Evolutionary conservation across 2,888 invertebrate genomes (phyloP).

Genomic region (Plusia festucae): DNA sequence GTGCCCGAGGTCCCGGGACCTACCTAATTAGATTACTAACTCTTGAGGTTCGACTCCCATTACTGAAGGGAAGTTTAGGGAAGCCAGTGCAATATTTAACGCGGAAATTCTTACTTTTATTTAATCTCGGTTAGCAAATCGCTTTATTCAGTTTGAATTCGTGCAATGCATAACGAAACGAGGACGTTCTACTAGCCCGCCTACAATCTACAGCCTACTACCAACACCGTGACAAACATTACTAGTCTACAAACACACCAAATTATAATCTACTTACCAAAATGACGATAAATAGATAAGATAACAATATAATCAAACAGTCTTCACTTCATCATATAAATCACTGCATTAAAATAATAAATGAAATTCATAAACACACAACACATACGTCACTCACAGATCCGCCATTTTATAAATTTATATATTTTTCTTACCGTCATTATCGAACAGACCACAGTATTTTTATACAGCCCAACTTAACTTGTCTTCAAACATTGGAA

Average conservation of each 20-base stretch:
- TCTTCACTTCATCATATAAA: conserved; percentile 77
- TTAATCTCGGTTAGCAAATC: conserved; percentile 17
- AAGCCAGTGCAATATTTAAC: conserved; percentile 43
- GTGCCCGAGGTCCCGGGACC: conserved; percentile 20
- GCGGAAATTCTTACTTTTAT: conserved; percentile 9
- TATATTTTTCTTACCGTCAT: conserved; percentile 50
- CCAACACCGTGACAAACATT: conserved; percentile 70
- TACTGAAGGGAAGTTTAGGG: conserved; percentile 25
- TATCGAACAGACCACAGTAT: conserved; percentile 18
- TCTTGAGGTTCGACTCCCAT: conserved; percentile 1
- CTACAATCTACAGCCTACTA: conserved; percentile 73
- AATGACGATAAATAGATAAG: conserved; percentile 64
- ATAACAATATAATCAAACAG: conserved; percentile 62
- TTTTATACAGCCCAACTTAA: conserved; percentile 29
- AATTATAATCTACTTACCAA: conserved; percentile 71
- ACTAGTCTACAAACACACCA: conserved; percentile 24
- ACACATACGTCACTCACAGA: conserved; percentile 86
- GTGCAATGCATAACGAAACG: conserved; percentile 55
- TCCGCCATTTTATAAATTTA: conserved; percentile 86
- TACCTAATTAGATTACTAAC: conserved; percentile 47
- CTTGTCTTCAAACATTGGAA: no score
- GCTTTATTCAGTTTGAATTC: conserved; percentile 28
- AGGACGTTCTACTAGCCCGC: conserved; percentile 71
- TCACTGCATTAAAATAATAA: conserved; percentile 69
- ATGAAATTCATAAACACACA: conserved; percentile 83